These are phyloP conservation scores for Galagoides demidoff DNA, from an alignment of 2,797 vertebrate genomes.

Conservation along the genomic window DNA sequence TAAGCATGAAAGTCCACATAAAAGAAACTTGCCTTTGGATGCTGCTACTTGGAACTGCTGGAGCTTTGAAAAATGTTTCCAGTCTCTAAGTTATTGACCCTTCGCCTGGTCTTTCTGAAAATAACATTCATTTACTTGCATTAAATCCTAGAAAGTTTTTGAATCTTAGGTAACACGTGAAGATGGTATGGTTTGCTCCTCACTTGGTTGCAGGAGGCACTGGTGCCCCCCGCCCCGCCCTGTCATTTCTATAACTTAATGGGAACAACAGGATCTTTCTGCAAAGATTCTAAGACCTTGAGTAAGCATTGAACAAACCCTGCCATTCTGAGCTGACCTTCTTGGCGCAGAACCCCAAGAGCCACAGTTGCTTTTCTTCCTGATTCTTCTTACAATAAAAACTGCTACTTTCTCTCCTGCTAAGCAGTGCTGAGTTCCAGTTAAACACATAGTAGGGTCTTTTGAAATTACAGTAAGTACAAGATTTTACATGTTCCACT, in stretches of 20 bases:
- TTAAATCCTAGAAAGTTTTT: neutral
- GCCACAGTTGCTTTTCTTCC: neutral
- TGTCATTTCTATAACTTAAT: neutral
- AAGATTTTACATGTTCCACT: neutral
- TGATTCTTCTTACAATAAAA: neutral
- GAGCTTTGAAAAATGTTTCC: slow-evolving; percentile 35
- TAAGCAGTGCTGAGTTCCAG: neutral
- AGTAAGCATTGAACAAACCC: neutral
- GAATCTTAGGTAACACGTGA: neutral
- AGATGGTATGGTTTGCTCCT: neutral
- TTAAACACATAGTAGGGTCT: neutral
- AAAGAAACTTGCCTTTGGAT: neutral
- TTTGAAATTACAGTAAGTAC: neutral
- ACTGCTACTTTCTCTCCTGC: neutral
- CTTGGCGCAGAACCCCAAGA: neutral
- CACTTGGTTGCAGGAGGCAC: neutral
- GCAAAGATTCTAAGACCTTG: neutral
- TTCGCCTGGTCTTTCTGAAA: neutral
- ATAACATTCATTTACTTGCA: neutral
- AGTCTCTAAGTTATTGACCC: neutral
- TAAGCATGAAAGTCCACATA: neutral
- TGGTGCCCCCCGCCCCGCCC: neutral
- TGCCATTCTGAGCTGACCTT: neutral
- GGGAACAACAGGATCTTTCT: neutral
- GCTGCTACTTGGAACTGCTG: slow-evolving; percentile 6